phyloP scores from a whole-genome alignment of 2,797 vertebrate genomes.

The Denticeps clupeoides region DNA sequence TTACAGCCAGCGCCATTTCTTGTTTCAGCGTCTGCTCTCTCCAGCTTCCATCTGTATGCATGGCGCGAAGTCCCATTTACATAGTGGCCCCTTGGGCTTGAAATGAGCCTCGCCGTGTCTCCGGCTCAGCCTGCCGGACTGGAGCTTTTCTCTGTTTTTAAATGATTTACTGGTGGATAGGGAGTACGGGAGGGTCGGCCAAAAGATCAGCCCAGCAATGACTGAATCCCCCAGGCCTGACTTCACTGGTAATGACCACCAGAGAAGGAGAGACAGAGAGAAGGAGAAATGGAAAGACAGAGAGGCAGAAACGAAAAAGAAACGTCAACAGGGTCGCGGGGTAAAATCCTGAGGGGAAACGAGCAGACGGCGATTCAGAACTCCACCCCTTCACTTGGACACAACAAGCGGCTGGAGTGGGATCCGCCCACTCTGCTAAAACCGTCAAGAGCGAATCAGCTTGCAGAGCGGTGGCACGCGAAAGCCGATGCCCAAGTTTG shows the following conservation, averaged over 20 bases:
- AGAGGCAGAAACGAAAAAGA: conserved; percentile 19
- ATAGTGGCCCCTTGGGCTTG: conserved; percentile 42
- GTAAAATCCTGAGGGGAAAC: neutral
- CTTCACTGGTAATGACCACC: conserved; percentile 26
- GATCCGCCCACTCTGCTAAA: too few species aligned
- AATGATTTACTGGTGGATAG: conserved; percentile 2
- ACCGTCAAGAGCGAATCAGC: too few species aligned
- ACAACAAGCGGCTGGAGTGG: too few species aligned
- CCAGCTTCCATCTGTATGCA: conserved; percentile 45
- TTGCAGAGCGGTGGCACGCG: neutral
- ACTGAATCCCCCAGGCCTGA: conserved; percentile 17
- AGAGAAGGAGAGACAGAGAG: neutral
- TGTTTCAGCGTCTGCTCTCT: conserved; percentile 27
- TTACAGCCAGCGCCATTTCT: conserved; percentile 29
- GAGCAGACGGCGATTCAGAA: too few species aligned
- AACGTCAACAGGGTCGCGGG: conserved; percentile 7
- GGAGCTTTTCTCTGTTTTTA: too few species aligned
- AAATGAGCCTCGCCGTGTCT: conserved; percentile 21
- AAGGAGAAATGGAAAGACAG: conserved; percentile 7
- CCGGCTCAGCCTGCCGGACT: too few species aligned
- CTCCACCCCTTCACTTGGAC: too few species aligned
- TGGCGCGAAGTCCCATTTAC: conserved; percentile 41
- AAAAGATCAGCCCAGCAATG: conserved; percentile 22
- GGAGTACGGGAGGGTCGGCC: neutral
- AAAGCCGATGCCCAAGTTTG: conserved; percentile 1